Evolutionary conservation across 1,140 invertebrate species (phyloP).

Genomic region (Monochamus saltuarius): DNA sequence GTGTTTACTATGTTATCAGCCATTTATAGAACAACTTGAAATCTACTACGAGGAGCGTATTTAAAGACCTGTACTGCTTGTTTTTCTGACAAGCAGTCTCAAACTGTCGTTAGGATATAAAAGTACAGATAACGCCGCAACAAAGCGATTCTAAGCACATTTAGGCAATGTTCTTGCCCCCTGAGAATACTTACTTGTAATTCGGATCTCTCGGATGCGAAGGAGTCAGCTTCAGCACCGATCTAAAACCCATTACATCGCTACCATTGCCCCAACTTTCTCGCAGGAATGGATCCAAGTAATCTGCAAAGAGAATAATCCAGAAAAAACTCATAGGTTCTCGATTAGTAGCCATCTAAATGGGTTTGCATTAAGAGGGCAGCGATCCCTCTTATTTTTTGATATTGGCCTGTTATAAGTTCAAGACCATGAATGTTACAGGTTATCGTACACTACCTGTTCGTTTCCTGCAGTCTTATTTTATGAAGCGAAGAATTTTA

Average conservation of each 20-base stretch:
- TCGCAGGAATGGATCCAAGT: slow-evolving; percentile 65
- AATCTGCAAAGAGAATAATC: slow-evolving; percentile 57
- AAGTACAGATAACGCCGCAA: too few species aligned
- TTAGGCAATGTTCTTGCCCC: neutral
- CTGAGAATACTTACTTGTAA: slow-evolving; percentile 60
- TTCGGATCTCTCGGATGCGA: slow-evolving; percentile 69
- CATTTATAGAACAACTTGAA: too few species aligned
- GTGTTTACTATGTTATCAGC: too few species aligned
- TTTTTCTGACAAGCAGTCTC: neutral
- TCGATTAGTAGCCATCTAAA: too few species aligned
- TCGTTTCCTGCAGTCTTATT: too few species aligned
- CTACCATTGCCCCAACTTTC: slow-evolving; percentile 52
- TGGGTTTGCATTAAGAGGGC: too few species aligned
- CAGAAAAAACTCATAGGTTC: too few species aligned
- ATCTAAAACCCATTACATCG: slow-evolving; percentile 67
- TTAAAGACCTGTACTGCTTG: neutral
- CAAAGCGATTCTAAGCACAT: neutral
- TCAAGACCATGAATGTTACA: too few species aligned
- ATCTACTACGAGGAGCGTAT: neutral
- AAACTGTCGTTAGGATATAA: neutral
- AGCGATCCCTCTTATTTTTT: too few species aligned
- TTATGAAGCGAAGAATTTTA: too few species aligned
- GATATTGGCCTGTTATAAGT: too few species aligned
- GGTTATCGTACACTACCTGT: too few species aligned
- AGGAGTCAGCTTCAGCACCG: slow-evolving; percentile 70